Evolutionary conservation across 1,140 invertebrate species (phyloP), one percentile per base, ranked within the genome.

Genomic region (Chironomus striatipennis): DNA sequence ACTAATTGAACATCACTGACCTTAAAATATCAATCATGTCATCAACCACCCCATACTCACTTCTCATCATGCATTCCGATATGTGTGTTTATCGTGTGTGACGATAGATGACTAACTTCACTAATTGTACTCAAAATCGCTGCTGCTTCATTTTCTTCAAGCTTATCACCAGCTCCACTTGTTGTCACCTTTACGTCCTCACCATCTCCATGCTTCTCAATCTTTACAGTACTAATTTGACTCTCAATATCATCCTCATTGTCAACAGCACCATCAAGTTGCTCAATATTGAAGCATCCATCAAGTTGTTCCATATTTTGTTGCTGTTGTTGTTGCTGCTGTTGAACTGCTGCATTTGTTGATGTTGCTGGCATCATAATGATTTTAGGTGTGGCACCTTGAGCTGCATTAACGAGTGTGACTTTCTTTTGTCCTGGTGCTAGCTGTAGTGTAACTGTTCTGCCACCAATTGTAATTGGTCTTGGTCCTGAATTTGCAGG

Each of bases 381-480:
- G 1, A 81, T 82, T 79, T 83, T 85, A 1, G 76, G 76, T 73
- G 75, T 73, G 34, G 7, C 73, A 74, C 2, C 78, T 20, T 75
- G 65, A 21, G 65, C 75, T 24, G n/a, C 73, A 83, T 8, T 84
- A 83, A 87, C 86, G 20, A 91, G 83, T 2, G 90, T 90, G 1
- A 91, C 86, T 7, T 88, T 88, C 81, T 87, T 87, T 15, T 85
- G 84, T 8, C 84, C 83, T 9, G 24, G 24, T 34, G 87, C 83
- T 83, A 89, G 85, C 80, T 87, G 86, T 21, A 91, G 83, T 2
- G 90, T 90, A 1, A 91, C 87, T 7, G 89, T 88, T 81, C 91
- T 91, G 0, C 90, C 90, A n/a, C 88, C 85, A 77, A 90, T 85
- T 43, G 88, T 86, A 21, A 90, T 84, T 18, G 87, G 83, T 78